Conservation (phyloP, 2,888 invertebrate genomes). For the Myopa tessellatipennis region DNA sequence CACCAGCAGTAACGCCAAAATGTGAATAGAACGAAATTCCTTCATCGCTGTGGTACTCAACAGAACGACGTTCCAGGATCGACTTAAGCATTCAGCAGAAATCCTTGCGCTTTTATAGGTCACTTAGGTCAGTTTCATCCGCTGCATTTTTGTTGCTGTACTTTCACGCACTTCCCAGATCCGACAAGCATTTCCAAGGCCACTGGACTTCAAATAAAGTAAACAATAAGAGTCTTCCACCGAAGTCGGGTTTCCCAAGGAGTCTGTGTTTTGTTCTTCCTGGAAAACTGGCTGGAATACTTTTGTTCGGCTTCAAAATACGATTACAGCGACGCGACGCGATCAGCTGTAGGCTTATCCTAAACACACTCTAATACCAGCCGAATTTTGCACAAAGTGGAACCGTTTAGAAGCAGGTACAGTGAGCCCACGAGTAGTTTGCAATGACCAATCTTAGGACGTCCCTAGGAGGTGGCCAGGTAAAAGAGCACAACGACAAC, state of each 20-base stretch:
- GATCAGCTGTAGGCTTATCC: neutral
- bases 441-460: neutral
- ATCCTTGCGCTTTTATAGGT: conserved; percentile 39
- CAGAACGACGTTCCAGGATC: conserved; percentile 25
- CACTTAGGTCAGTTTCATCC: neutral
- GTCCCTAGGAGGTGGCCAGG: neutral
- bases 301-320: neutral
- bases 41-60: conserved; percentile 26
- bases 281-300: neutral
- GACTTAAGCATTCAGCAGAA: conserved; percentile 18
- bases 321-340: neutral
- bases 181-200: neutral
- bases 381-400: neutral
- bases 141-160: neutral
- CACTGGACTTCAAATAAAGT: neutral
- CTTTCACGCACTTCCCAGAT: neutral
- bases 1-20: neutral
- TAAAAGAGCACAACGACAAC: neutral
- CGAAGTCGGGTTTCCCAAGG: neutral
- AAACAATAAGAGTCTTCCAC: neutral
- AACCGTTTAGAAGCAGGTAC: neutral
- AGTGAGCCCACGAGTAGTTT: too few relatives aligned
- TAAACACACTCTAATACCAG: neutral
- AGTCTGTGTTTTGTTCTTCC: neutral
- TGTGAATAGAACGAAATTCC: neutral